Percentiles rank a stretch among this genome's conserved stretches.
phyloP scores from a whole-genome alignment of 2,113 vertebrate genomes.

The Oxyruncus cristatus region DNA sequence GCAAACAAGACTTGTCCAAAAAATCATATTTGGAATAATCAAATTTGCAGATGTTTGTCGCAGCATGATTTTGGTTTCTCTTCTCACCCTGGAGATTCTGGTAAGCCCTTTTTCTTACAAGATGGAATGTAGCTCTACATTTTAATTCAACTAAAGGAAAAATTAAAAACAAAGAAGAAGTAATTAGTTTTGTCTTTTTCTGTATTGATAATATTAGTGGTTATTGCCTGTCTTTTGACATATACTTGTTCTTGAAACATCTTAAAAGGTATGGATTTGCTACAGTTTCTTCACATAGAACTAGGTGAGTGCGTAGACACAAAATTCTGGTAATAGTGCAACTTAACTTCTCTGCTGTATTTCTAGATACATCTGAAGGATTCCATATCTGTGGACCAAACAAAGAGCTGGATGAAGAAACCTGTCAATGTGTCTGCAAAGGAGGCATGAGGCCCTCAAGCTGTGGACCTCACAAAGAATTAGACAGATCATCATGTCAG shows the following conservation, averaged over 20 bases:
- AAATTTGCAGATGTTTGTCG: constrained; percentile 84
- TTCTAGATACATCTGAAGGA: constrained; percentile 73
- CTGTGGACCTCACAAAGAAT: constrained; percentile 83
- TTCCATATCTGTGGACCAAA: constrained; percentile 83
- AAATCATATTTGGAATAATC: constrained; percentile 86
- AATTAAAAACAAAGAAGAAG: neutral
- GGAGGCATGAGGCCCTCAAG: constrained; percentile 68
- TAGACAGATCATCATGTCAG: constrained; percentile 86
- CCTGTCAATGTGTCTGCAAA: constrained; percentile 89
- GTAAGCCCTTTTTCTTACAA: constrained; percentile 70
- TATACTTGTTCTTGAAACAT: neutral
- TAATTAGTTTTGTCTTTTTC: neutral
- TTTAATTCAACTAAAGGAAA: neutral
- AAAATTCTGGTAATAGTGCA: neutral
- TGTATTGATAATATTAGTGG: neutral
- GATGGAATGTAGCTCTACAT: neutral
- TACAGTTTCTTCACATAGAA: neutral
- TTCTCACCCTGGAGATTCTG: constrained; percentile 70
- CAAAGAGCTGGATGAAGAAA: constrained; percentile 91
- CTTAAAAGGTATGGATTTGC: neutral
- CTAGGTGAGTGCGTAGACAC: neutral
- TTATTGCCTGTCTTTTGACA: neutral
- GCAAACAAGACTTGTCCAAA: constrained; percentile 89
- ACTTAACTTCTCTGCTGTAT: neutral
- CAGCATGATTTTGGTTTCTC: constrained; percentile 78